Evolutionary conservation across 1,140 invertebrate species (phyloP).

Genomic region (Aricia agestis): DNA sequence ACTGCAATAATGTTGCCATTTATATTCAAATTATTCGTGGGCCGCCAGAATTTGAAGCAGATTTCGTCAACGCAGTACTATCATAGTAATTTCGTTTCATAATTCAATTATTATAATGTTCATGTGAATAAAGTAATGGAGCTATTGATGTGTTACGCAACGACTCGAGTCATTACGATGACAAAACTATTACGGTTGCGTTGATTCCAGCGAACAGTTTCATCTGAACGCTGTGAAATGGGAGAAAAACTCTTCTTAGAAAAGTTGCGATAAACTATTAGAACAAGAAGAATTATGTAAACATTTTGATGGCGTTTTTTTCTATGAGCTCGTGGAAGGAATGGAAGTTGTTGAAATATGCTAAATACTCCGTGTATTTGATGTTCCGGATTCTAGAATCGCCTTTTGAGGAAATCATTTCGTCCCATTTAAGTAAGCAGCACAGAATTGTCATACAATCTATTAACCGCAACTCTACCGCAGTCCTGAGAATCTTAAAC

Average conservation of each 20-base stretch:
- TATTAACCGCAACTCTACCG: background rate
- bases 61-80: background rate
- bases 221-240: background rate
- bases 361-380: background rate
- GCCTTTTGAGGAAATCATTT: background rate
- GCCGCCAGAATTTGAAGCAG: background rate
- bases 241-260: background rate
- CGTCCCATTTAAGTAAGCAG: background rate
- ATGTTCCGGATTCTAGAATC: background rate
- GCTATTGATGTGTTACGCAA: background rate
- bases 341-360: no score
- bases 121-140: background rate
- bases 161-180: background rate
- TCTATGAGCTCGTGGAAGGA: no score
- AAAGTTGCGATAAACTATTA: background rate
- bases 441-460: background rate
- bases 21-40: background rate
- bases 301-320: background rate
- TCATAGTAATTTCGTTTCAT: constrained; percentile 8
- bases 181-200: background rate
- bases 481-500: background rate
- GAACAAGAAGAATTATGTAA: background rate
- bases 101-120: constrained; percentile 15
- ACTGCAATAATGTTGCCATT: constrained; percentile 3
- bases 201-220: background rate